These are phyloP conservation scores for Corythornis madagascariensis DNA, from an alignment of 2,113 vertebrate genomes.

Conservation along the genomic window DNA sequence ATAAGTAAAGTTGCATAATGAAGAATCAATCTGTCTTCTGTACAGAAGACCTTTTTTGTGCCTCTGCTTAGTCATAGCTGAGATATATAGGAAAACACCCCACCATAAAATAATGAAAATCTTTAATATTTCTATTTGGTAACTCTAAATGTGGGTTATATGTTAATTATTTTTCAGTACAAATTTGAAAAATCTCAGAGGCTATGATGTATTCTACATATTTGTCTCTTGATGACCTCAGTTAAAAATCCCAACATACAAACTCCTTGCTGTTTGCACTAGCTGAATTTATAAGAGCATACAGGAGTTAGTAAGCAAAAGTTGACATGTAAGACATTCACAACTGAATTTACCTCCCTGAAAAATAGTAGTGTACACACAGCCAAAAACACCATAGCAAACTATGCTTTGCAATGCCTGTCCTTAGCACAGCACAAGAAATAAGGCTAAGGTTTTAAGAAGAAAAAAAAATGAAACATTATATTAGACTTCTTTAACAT, in stretches of 20 bases:
- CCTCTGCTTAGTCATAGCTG: not conserved
- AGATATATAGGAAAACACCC: not conserved
- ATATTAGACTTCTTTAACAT: not conserved
- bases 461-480: not conserved
- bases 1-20: not conserved
- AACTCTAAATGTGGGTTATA: not conserved
- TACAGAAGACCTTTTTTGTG: not conserved
- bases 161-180: not conserved
- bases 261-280: not conserved
- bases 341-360: not conserved
- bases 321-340: not conserved
- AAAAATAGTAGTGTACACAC: not conserved
- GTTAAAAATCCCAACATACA: not conserved
- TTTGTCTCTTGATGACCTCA: not conserved
- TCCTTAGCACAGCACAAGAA: not conserved
- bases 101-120: not conserved
- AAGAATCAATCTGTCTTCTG: not conserved
- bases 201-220: not conserved
- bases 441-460: not conserved
- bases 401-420: not conserved
- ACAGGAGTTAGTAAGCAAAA: not conserved
- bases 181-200: not conserved
- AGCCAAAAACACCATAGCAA: not conserved
- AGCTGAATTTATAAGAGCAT: not conserved
- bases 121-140: not conserved